phyloP scores from a whole-genome alignment of 1,140 invertebrate genomes.

The Meteorus sp. region DNA sequence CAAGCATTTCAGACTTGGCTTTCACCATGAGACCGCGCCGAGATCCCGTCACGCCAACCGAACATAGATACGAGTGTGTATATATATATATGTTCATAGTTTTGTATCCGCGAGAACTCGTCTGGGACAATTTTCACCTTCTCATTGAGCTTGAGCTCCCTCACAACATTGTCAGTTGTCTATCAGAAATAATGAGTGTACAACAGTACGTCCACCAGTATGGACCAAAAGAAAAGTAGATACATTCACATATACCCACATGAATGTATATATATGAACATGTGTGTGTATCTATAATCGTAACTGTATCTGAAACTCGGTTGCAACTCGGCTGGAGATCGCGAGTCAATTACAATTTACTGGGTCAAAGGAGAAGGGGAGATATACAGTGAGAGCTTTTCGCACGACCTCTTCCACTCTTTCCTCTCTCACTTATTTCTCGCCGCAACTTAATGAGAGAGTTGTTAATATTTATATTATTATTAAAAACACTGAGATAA shows the following conservation, averaged over 20 bases:
- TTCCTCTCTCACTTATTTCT: not conserved
- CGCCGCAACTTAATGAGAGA: not conserved
- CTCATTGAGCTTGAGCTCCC: not conserved
- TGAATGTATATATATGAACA: no score
- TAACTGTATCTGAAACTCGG: no score
- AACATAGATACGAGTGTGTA: constrained; percentile 11
- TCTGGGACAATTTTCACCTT: constrained; percentile 17
- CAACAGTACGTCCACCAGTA: no score
- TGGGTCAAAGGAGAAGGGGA: constrained; percentile 21
- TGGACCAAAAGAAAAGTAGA: no score
- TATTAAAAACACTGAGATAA: constrained; percentile 1
- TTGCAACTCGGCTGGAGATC: not conserved
- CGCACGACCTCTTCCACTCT: constrained; percentile 20
- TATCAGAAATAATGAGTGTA: no score
- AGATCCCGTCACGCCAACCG: constrained; percentile 25
- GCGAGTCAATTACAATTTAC: constrained; percentile 12
- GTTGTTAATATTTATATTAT: not conserved
- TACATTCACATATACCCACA: no score
- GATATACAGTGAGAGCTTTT: constrained; percentile 14
- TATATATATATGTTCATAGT: not conserved
- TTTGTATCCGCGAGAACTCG: not conserved
- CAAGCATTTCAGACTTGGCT: constrained; percentile 18
- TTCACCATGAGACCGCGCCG: constrained; percentile 27
- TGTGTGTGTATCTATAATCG: no score
- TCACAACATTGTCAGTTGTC: not conserved